Base-by-base conservation (phyloP, 2,888 invertebrate genomes). In the Ectropis crepuscularia region DNA sequence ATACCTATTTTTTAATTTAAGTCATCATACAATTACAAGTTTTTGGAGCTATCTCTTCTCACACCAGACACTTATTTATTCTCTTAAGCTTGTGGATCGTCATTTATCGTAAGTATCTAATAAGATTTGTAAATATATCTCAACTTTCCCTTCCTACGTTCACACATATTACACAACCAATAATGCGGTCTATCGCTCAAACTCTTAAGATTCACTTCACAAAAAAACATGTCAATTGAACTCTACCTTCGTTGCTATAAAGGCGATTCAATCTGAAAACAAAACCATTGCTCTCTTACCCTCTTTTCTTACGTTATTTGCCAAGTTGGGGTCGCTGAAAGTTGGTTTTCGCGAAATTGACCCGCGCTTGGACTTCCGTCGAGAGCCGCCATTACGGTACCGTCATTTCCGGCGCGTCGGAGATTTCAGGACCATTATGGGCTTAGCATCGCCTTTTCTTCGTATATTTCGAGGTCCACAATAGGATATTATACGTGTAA, bases 321-420 rank as follows among this genome's bases (percentile, higher is more conserved):
- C 76, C 65, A 72, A 77, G 79, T 79, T 76, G 75, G 75, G 63
- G 78, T 73, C 68, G 68, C 75, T 78, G 76, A 76, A 80, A 77
- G 75, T 71, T 70, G 67, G 66, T 69, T 69, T 71, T 76, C 68
- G 69, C 68, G 70, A 76, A 78, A 77, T 78, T 79, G 82, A 80
- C 80, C 82, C 79, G 72, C 74, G 78, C 77, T 76, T 70, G 74
- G 72, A 77, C 77, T 82, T 84, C 86, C 87, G 83, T 69, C 73
- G 67, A 77, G 78, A 74, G 78, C 75, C 78, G 80, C 83, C 82
- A 82, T 86, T 84, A 86, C 78, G 69, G 74, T 70, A 76, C 80
- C 84, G 82, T 83, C 80, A 82, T 86, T 86, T 87, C 87, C 87
- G 75, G 73, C 64, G 73, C 75, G 77, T 80, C 76, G 77, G 77